Base-by-base conservation (phyloP, 2,888 invertebrate species). In the Macrophya annulata region DNA sequence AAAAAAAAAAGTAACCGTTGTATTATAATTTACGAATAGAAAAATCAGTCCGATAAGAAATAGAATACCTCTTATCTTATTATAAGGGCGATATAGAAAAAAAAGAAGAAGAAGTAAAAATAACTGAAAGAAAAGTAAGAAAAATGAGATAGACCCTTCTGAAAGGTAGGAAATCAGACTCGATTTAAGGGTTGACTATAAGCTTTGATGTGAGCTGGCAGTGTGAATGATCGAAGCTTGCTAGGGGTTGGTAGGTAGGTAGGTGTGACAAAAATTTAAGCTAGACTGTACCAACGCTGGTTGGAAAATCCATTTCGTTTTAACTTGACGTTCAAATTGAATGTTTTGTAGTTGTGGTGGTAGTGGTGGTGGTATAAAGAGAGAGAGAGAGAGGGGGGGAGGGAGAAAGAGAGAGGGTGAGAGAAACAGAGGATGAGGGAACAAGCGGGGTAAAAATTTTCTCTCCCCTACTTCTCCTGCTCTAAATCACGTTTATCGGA, bases 251-350 rank as follows among this genome's bases (percentile, higher is more conserved):
- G 85, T 59, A 86, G 85, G 59, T 81, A 74, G 85, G 79, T 86
- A 84, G 84, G 77, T 84, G 81, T 74, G 51, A 76, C 31, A 25
- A 84, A 86, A 85, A 85, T 88, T 89, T 85, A 77, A 76, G 86
- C 79, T 85, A 45, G 90, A 90, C 89, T 90, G 89, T 91, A 90
- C 81, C 55, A 21, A 81, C 93, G 92, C 93, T 92, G 92, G 93
- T 93, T 94, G 93, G 93, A 94, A 94, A 95, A 95, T 94, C 94
- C 94, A 95, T 95, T 95, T 94, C 94, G 94, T 94, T 94, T 94
- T 94, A 94, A 94, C 94, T 94, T 94, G 94, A 94, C 94, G 94
- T 94, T 94, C 94, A 94, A 95, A 95, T 95, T 94, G 94, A 95
- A 94, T 94, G 94, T 94, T 95, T 95, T 94, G 94, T 94, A 94